Base-by-base conservation (phyloP, 2,797 vertebrate species). In the Micropoecilia bifurca region DNA sequence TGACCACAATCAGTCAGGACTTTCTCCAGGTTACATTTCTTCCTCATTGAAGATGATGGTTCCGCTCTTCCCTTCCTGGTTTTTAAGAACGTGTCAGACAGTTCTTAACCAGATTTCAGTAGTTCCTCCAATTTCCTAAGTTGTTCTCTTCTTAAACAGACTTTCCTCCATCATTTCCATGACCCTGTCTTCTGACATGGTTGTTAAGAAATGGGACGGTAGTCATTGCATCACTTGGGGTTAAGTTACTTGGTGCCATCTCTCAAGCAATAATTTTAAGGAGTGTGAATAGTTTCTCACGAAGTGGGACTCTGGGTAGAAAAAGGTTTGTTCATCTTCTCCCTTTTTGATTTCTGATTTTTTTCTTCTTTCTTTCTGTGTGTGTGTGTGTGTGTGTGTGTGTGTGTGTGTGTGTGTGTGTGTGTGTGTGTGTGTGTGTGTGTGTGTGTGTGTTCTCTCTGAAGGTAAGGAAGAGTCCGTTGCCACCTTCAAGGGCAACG, bases 401-500 rank as follows among this genome's bases (percentile, higher is more conserved):
- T 57, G 46, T 47, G 50, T 41, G 8, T 57, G 46, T 47, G 50
- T 41, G 8, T 57, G 46, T 47, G 50, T 41, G 8, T 57, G 46
- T 47, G 50, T 41, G 8, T 57, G 46, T 47, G 50, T 41, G 8
- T 57, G 46, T 47, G 50, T 41, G 8, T 57, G 46, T 47, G 50
- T 53, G 7, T 53, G 7, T 53, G 50, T 53, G 46, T 47, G 50
- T 41, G 8, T 57, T 25, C 18, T 18, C 13, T 41, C 59, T 48
- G 45, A 90, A 97, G 98, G 96, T 72, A 97, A 97, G 87, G 96
- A 97, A 79, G 98, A 99, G 90, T 98, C 97, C 0, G 97, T 98
- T 80, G 98, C 97, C 55, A 99, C 98, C 69, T 99, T 99, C 96
- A 96, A 97, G 78, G 98, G 98, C 81, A 97, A 96, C 28, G 98